Percentiles rank a stretch among this genome's conserved stretches.
These are phyloP conservation scores for Chondrilla cf. caribensis DNA, from an alignment of 37 sponge, comb jelly and placozoan genomes.

Conservation along the genomic window DNA sequence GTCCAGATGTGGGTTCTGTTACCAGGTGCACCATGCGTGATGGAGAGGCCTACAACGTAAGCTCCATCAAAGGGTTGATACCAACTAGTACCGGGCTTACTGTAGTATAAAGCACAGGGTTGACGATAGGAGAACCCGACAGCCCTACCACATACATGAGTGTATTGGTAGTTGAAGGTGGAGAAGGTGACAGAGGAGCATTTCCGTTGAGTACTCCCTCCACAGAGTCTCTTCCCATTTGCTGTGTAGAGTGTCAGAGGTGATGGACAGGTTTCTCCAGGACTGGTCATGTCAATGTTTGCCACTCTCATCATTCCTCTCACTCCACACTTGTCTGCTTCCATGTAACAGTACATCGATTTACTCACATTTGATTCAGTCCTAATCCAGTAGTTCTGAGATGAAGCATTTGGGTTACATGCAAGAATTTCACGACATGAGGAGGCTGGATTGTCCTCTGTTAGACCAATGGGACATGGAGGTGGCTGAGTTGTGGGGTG, in stretches of 20 bases:
- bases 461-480: not conserved
- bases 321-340: slow-evolving; percentile 18
- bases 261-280: not conserved
- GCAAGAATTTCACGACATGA: not conserved
- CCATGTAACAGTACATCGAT: not conserved
- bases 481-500: not conserved
- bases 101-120: not conserved
- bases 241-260: not conserved
- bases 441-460: not conserved
- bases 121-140: not conserved
- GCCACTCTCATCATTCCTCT: slow-evolving; percentile 14
- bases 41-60: not conserved
- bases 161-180: not conserved
- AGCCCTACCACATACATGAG: slow-evolving; percentile 10
- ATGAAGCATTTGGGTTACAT: not conserved
- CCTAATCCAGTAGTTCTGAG: slow-evolving; percentile 1
- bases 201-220: not conserved
- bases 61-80: not conserved
- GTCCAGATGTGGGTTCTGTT: not conserved
- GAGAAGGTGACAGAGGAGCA: slow-evolving; percentile 3
- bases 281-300: not conserved
- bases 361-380: not conserved
- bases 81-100: no score
- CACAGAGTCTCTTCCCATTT: slow-evolving; percentile 3
- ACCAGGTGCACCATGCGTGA: not conserved